Base-by-base conservation (phyloP, 2,888 invertebrate genomes). In the Odontothrips loti region DNA sequence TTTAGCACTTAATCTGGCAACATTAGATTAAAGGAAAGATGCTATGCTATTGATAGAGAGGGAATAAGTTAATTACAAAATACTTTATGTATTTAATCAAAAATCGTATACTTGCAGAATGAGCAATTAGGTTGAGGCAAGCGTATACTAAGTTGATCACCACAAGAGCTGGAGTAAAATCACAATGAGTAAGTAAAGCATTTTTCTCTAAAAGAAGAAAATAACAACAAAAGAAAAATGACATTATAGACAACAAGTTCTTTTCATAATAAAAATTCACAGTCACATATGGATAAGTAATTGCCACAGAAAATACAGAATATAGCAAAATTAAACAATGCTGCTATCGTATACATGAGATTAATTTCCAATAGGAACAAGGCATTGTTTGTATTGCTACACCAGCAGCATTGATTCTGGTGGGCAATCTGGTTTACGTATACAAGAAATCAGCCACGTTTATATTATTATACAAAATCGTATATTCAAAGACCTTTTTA, bases 101-200 rank as follows among this genome's bases (percentile, higher is more conserved):
- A 68, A 68, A 68, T 68, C 68, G 68, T 68, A 68, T 68, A 68
- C 68, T 11, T 23, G 68, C 68, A 23, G 68, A 68, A 68, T 68
- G 68, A 68, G 68, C 68, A 68, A 68, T 68, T 23, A 68, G 68
- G 23, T 68, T 68, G 68, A 68, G 68, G 68, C 68, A 68, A 68
- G 68, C 68, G 68, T 68, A 68, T 68, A 68, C 68, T 68, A 68
- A 68, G 68, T 23, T 23, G 23, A 68, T 23, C 23, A 68, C 68
- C 68, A 68, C 9, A 23, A 68, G 68, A 68, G 68, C 68, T 68
- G 68, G 23, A 68, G 23, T 23, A 23, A 23, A 68, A 68, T 63
- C 23, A 68, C 23, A 23, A 68, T 23, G 23, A 68, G 68, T 68
- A 23, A 23, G 68, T 68, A 23, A 23, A 23, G n/a, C 68, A 23